These are phyloP conservation scores for Melanostoma scalare DNA, from an alignment of 2,888 invertebrate genomes.

Conservation along the genomic window DNA sequence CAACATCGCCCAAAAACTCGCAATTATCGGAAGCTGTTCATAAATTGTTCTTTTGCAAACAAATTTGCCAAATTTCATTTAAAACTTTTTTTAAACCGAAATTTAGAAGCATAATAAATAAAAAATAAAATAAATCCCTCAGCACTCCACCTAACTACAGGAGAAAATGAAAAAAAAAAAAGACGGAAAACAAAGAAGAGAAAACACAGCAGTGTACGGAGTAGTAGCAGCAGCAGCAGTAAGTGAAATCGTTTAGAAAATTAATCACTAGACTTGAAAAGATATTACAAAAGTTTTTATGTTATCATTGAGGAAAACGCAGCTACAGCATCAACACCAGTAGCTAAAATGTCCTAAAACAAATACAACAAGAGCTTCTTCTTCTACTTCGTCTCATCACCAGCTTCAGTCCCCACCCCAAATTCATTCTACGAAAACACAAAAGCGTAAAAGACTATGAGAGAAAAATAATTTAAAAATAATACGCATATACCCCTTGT, in stretches of 20 bases:
- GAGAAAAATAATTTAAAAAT: slow-evolving; percentile 48
- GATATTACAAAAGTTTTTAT: slow-evolving; percentile 58
- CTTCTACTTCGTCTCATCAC: not conserved
- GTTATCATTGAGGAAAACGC: slow-evolving; percentile 28
- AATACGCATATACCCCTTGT: slow-evolving; percentile 39
- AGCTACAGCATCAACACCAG: not conserved
- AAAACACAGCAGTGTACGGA: too few species aligned
- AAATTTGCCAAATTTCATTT: too few species aligned
- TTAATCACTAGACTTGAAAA: slow-evolving; percentile 56
- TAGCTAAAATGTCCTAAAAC: not conserved
- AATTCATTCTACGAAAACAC: not conserved
- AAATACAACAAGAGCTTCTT: not conserved
- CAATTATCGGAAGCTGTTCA: too few species aligned
- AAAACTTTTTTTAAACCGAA: too few species aligned
- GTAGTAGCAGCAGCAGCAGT: too few species aligned
- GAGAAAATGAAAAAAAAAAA: too few species aligned
- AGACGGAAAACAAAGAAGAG: too few species aligned
- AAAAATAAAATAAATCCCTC: too few species aligned
- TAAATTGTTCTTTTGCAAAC: too few species aligned
- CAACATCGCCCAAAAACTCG: too few species aligned
- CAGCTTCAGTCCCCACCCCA: not conserved
- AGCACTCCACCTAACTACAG: too few species aligned
- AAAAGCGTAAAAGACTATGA: slow-evolving; percentile 4
- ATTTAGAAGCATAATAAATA: too few species aligned
- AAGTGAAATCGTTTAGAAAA: slow-evolving; percentile 52